Evolutionary conservation across 2,113 vertebrate species (phyloP).

Genomic region (Xenopus borealis): DNA sequence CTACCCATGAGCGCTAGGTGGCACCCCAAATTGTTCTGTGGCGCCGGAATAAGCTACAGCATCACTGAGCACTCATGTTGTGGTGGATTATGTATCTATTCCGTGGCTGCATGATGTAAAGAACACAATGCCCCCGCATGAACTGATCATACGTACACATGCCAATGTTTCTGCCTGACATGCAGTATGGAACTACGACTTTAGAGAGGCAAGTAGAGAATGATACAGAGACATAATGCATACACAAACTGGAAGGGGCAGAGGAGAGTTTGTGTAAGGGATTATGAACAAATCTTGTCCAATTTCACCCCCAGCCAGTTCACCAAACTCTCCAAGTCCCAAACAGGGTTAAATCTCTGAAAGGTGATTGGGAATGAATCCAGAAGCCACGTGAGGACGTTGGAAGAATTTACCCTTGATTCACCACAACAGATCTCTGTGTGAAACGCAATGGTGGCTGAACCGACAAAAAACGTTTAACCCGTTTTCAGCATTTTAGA

Average conservation of each 20-base stretch:
- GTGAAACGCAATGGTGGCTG: not conserved
- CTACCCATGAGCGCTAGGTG: too few relatives aligned
- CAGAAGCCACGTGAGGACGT: not conserved
- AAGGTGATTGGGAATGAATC: not conserved
- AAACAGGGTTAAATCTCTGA: not conserved
- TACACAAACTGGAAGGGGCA: not conserved
- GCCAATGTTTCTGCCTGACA: too few relatives aligned
- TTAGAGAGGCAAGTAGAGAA: not conserved
- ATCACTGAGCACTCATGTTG: too few relatives aligned
- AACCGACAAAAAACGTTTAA: slow-evolving; percentile 16
- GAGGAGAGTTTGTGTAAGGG: not conserved
- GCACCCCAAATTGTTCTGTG: too few relatives aligned
- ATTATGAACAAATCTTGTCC: too few relatives aligned
- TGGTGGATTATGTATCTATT: too few relatives aligned
- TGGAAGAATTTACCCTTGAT: not conserved
- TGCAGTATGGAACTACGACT: not conserved
- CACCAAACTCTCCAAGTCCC: not conserved
- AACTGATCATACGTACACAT: not conserved
- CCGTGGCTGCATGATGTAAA: too few relatives aligned
- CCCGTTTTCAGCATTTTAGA: slow-evolving; percentile 22
- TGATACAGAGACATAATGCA: not conserved
- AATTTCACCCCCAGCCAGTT: not conserved
- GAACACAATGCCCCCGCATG: too few relatives aligned
- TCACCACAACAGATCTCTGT: slow-evolving; percentile 1
- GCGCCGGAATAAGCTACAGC: too few relatives aligned